A percentile compares a stretch with the other conserved stretches of the same genome.
These are phyloP conservation scores for Lottia gigantea DNA, from an alignment of 2,888 invertebrate species.

Conservation along the genomic window DNA sequence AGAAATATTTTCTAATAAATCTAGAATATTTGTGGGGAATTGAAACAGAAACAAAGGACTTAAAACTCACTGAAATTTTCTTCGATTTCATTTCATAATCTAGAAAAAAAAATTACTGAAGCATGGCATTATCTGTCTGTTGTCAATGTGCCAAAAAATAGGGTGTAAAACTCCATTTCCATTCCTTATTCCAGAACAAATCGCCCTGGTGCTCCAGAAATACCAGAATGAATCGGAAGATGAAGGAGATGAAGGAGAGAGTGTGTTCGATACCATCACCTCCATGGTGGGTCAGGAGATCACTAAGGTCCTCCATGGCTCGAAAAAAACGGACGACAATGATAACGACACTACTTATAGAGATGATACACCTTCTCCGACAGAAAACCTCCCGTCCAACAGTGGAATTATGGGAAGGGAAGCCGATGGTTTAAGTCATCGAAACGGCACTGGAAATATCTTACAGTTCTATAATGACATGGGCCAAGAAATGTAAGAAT, in stretches of 20 bases:
- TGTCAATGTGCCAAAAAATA: too few relatives aligned
- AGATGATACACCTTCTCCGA: not conserved
- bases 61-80: too few relatives aligned
- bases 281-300: conserved; percentile 48
- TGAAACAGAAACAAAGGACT: too few relatives aligned
- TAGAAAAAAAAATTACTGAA: too few relatives aligned
- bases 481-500: conserved; percentile 56
- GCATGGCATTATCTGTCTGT: too few relatives aligned
- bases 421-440: conserved; percentile 34
- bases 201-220: conserved; percentile 50
- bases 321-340: conserved; percentile 7
- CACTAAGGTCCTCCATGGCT: conserved; percentile 16
- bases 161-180: not conserved
- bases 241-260: conserved; percentile 47
- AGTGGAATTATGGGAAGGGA: not conserved
- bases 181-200: conserved; percentile 39
- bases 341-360: conserved; percentile 8
- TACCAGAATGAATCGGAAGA: conserved; percentile 42
- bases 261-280: conserved; percentile 58
- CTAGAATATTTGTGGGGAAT: too few relatives aligned
- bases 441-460: conserved; percentile 34
- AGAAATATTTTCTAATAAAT: too few relatives aligned
- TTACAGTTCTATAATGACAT: conserved; percentile 82
- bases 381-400: conserved; percentile 7
- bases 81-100: too few relatives aligned